These are phyloP conservation scores for Sterrhoptilus dennistouni DNA, from an alignment of 2,113 vertebrate genomes.

Conservation along the genomic window DNA sequence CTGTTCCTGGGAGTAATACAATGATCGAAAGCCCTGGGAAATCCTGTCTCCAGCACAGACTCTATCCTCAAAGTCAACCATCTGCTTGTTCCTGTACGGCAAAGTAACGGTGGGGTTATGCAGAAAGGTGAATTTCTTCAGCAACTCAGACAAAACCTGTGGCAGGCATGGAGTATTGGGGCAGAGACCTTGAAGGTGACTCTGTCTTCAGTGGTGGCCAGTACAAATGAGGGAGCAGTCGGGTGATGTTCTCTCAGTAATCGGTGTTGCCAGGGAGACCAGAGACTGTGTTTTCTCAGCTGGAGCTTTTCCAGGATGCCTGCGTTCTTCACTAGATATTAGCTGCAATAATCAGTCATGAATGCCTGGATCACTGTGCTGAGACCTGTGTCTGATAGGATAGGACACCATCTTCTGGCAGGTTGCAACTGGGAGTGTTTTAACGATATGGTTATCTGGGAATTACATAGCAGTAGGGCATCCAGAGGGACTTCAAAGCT, in stretches of 20 bases:
- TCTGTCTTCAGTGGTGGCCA: conserved; percentile 30
- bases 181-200: conserved; percentile 22
- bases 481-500: neutral
- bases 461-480: neutral
- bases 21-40: neutral
- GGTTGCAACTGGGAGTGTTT: conserved; percentile 7
- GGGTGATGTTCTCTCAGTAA: conserved; percentile 31
- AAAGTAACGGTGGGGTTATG: fast-evolving
- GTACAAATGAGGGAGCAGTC: conserved; percentile 23
- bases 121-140: neutral
- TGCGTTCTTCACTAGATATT: conserved; percentile 28
- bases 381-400: conserved; percentile 51
- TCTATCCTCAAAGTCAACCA: fast-evolving
- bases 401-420: conserved; percentile 66
- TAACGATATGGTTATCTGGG: neutral
- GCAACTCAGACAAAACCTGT: neutral
- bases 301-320: conserved; percentile 41
- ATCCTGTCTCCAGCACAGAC: neutral
- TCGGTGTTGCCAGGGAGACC: conserved; percentile 49
- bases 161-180: neutral
- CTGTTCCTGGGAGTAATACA: neutral
- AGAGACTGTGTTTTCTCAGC: conserved; percentile 38
- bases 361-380: conserved; percentile 25
- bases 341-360: conserved; percentile 56
- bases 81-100: neutral